A percentile compares a stretch with the other conserved stretches of the same genome.
These are phyloP conservation scores for Laothoe populi DNA, from an alignment of 2,888 invertebrate genomes.

Conservation along the genomic window DNA sequence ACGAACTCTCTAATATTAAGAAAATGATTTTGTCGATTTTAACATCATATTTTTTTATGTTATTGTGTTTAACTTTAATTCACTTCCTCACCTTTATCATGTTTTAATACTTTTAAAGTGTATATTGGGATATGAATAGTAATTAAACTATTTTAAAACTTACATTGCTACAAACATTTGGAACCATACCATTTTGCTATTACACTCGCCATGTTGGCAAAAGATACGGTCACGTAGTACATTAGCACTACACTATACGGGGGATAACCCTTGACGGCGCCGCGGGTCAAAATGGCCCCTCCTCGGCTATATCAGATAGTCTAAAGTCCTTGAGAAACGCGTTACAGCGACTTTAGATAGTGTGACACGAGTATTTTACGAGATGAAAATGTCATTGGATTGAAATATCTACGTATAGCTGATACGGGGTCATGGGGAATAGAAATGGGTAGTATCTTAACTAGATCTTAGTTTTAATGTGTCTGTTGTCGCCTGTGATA, in stretches of 20 bases:
- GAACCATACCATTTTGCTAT: conserved; percentile 29
- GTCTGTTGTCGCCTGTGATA: conserved; percentile 17
- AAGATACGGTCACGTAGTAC: conserved; percentile 57
- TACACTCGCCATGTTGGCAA: conserved; percentile 41
- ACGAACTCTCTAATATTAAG: too few species aligned
- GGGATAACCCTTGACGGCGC: conserved; percentile 53
- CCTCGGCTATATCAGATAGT: conserved; percentile 58
- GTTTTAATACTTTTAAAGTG: too few species aligned
- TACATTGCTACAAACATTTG: not conserved
- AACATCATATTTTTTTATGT: too few species aligned
- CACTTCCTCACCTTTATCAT: too few species aligned
- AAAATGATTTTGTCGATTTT: too few species aligned
- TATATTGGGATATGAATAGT: too few species aligned
- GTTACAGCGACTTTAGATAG: conserved; percentile 33
- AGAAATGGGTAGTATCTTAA: conserved; percentile 26
- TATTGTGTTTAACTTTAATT: too few species aligned
- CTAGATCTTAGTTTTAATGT: conserved; percentile 22
- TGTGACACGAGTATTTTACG: conserved; percentile 29
- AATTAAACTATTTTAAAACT: too few species aligned
- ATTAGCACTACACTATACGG: conserved; percentile 65
- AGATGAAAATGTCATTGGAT: conserved; percentile 26
- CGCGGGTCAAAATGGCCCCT: conserved; percentile 60
- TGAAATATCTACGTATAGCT: conserved; percentile 25
- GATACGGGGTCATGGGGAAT: conserved; percentile 17
- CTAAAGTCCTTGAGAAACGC: conserved; percentile 53